These are phyloP conservation scores for Aethina tumida DNA, from an alignment of 1,140 invertebrate species.

Conservation along the genomic window DNA sequence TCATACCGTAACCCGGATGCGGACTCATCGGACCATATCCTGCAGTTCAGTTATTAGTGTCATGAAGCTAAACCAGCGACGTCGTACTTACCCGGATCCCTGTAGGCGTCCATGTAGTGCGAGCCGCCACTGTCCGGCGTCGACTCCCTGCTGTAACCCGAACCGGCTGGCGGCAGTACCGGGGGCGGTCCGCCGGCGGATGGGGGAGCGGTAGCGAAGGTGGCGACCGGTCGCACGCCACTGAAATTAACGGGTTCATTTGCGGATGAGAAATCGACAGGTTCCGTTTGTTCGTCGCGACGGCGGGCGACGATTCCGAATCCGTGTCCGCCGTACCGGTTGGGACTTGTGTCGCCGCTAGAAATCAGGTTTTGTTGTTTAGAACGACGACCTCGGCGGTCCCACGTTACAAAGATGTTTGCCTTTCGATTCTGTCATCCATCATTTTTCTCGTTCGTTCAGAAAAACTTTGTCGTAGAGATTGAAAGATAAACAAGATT, in stretches of 20 bases:
- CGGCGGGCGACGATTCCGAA: conserved; percentile 39
- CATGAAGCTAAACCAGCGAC: too few species aligned
- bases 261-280: conserved; percentile 56
- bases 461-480: too few species aligned
- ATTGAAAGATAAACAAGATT: too few species aligned
- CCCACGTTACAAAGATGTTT: conserved; percentile 1
- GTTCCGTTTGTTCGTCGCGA: conserved; percentile 54
- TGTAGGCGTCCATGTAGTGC: conserved; percentile 74
- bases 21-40: conserved; percentile 73
- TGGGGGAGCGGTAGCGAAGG: conserved; percentile 19
- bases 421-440: conserved; percentile 31
- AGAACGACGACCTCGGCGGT: conserved; percentile 8
- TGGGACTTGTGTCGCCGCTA: conserved; percentile 51
- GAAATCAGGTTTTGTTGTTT: conserved; percentile 11
- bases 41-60: conserved; percentile 26
- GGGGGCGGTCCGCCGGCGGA: conserved; percentile 35
- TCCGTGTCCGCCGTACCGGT: conserved; percentile 43
- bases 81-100: conserved; percentile 65
- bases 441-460: too few species aligned
- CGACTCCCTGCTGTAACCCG: conserved; percentile 69
- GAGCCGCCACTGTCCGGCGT: conserved; percentile 70
- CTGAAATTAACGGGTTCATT: conserved; percentile 56
- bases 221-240: conserved; percentile 40
- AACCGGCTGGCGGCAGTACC: conserved; percentile 37
- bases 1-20: conserved; percentile 71